phyloP scores from a whole-genome alignment of 2,113 vertebrate species.

The Anthoscopus minutus region DNA sequence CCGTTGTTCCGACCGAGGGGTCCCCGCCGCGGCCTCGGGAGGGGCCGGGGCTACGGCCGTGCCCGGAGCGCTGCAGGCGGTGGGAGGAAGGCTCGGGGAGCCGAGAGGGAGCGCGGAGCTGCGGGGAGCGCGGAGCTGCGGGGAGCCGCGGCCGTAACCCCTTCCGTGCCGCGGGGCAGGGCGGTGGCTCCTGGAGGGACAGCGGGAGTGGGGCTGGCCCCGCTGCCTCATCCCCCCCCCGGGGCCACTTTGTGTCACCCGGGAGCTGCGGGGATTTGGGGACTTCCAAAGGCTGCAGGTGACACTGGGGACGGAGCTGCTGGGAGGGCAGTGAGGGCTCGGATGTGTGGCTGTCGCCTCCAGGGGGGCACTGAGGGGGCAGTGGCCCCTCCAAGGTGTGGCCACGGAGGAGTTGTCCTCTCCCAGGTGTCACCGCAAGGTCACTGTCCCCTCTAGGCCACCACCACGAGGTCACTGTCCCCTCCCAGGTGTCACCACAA shows the following conservation, averaged over 20 bases:
- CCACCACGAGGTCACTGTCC: not conserved
- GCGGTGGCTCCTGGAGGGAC: fast-evolving
- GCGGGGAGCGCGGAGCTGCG: not conserved
- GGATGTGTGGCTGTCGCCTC: not conserved
- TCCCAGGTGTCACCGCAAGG: not conserved
- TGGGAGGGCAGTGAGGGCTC: fast-evolving
- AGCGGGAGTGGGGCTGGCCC: not conserved
- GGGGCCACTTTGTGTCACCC: not conserved
- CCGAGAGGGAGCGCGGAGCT: too few relatives aligned
- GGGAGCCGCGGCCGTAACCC: not conserved
- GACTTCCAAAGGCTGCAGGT: too few relatives aligned
- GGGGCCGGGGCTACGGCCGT: fast-evolving
- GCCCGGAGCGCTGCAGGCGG: not conserved
- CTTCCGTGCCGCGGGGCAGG: not conserved
- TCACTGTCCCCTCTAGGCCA: too few relatives aligned
- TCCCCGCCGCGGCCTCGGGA: fast-evolving
- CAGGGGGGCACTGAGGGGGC: too few relatives aligned
- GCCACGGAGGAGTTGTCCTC: not conserved
- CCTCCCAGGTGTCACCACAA: not conserved
- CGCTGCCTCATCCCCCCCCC: not conserved
- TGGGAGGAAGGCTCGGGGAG: not conserved
- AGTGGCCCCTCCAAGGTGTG: not conserved
- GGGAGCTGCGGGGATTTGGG: too few relatives aligned
- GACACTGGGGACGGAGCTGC: not conserved
- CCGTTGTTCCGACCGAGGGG: too few relatives aligned